Conservation (phyloP, 1,140 invertebrate species). For the Tigriopus japonicus region DNA sequence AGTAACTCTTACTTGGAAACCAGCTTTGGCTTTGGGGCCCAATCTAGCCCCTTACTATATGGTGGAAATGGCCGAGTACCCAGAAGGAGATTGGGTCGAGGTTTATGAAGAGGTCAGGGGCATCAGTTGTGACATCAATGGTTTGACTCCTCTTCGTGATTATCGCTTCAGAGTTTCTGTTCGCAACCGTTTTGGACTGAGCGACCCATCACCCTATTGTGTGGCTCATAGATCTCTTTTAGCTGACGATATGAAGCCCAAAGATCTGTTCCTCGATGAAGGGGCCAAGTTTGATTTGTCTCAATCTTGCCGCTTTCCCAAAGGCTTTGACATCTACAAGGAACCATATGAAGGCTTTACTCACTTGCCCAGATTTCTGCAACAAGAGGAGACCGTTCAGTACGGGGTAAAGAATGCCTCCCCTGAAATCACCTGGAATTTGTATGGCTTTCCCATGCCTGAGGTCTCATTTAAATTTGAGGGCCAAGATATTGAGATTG, state of each 20-base stretch:
- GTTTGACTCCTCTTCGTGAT: conserved; percentile 62
- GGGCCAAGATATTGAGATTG: conserved; percentile 38
- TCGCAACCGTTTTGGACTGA: conserved; percentile 89
- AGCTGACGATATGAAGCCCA: neutral
- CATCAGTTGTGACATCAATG: conserved; percentile 60
- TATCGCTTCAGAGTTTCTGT: conserved; percentile 84
- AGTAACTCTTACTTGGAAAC: conserved; percentile 72
- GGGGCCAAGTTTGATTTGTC: conserved; percentile 10
- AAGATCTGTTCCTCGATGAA: neutral
- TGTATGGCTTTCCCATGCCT: conserved; percentile 25
- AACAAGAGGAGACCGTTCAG: conserved; percentile 22
- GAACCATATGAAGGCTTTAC: conserved; percentile 16
- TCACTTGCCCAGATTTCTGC: conserved; percentile 23
- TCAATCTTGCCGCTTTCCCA: conserved; percentile 9
- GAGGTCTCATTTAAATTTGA: conserved; percentile 27
- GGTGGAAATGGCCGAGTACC: conserved; percentile 76
- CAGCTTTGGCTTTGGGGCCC: conserved; percentile 58
- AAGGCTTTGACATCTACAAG: conserved; percentile 13
- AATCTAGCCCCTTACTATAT: conserved; percentile 72
- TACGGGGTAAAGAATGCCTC: conserved; percentile 25
- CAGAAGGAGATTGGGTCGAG: conserved; percentile 62
- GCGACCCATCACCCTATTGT: conserved; percentile 73
- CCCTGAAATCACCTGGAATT: conserved; percentile 22
- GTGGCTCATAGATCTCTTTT: conserved; percentile 41
- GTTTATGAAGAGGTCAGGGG: conserved; percentile 35